phyloP scores from a whole-genome alignment of 1,140 invertebrate genomes.

The Cydia pomonella region DNA sequence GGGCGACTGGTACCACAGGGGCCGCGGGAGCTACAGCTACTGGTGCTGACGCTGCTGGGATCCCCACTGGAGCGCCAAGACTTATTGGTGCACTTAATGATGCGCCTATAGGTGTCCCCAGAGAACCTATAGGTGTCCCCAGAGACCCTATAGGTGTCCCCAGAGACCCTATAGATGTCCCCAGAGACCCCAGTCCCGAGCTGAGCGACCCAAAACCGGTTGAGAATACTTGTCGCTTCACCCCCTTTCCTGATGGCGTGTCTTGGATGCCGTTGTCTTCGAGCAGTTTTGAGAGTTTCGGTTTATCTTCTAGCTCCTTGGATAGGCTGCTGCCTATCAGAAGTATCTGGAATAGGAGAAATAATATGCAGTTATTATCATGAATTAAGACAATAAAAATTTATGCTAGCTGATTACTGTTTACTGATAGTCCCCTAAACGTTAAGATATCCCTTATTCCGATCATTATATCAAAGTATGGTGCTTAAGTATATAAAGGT shows the following conservation, averaged over 20 bases:
- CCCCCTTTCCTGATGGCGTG: constrained; percentile 49
- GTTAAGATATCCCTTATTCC: too few relatives aligned
- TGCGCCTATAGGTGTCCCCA: neutral
- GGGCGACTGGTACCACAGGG: constrained; percentile 56
- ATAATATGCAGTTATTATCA: neutral
- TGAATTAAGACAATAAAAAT: constrained; percentile 29
- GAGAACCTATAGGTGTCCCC: neutral
- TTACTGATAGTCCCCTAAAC: too few relatives aligned
- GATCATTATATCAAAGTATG: too few relatives aligned
- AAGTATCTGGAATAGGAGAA: constrained; percentile 59
- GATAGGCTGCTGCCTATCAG: constrained; percentile 61
- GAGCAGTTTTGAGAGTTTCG: constrained; percentile 64
- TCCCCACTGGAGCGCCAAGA: constrained; percentile 50
- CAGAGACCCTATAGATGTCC: constrained; percentile 29
- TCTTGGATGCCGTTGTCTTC: constrained; percentile 65
- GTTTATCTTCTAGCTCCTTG: constrained; percentile 60
- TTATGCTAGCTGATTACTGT: too few relatives aligned
- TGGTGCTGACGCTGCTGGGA: constrained; percentile 62
- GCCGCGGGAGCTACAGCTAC: constrained; percentile 59
- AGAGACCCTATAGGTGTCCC: constrained; percentile 1
- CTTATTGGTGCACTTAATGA: constrained; percentile 38
- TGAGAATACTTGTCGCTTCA: constrained; percentile 58
- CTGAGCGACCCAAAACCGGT: constrained; percentile 35
- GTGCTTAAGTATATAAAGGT: too few relatives aligned
- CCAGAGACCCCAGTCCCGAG: constrained; percentile 35